Evolutionary conservation across 1,140 invertebrate species (phyloP), one percentile per base, ranked within the genome.

Genomic region (Aphelinus atriplicis): DNA sequence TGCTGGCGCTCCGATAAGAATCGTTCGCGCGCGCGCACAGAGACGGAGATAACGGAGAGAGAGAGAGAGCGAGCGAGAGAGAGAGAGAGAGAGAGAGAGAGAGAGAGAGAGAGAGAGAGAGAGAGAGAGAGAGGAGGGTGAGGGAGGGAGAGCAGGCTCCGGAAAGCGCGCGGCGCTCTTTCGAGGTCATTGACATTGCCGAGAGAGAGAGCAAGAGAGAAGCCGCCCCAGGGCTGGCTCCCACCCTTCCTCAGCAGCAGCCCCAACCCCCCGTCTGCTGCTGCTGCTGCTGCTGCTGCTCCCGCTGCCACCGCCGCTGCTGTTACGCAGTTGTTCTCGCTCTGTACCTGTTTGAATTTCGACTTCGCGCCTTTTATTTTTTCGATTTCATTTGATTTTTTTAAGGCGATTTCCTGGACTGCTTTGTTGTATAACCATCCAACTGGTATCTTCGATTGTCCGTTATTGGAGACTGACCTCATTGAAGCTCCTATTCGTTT

Each of bases 111-210:
- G 43, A 55, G 61, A 61, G 46, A 55, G 50, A 53, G 50, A 71
- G 67, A 51, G 60, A 43, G 47, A 64, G 53, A 68, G 64, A 48
- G 60, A 72, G 55, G 26, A 61, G 56, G 61, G 45, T 51, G 56
- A 66, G 60, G 26, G 58, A 69, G 58, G 26, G 42, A 56, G 61
- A 65, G 46, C 51, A 26, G 26, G 26, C 26, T 26, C 26, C 51
- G 51, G 4, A 58, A 43, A 60, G 57, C 3, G 63, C 2, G 50
- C 42, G 57, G 42, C n/a, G 51, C 65, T 74, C 65, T 74, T 74
- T 68, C 45, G 67, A 70, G 73, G 66, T 75, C 73, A 70, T 69
- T 75, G 73, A 75, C 73, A 70, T 58, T 70, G 67, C 60, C 46
- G 61, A 47, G 61, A 5, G 61, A 47, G 66, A 26, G 26, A 26